Conservation (phyloP, 2,113 vertebrate species). For the Grus americana region DNA sequence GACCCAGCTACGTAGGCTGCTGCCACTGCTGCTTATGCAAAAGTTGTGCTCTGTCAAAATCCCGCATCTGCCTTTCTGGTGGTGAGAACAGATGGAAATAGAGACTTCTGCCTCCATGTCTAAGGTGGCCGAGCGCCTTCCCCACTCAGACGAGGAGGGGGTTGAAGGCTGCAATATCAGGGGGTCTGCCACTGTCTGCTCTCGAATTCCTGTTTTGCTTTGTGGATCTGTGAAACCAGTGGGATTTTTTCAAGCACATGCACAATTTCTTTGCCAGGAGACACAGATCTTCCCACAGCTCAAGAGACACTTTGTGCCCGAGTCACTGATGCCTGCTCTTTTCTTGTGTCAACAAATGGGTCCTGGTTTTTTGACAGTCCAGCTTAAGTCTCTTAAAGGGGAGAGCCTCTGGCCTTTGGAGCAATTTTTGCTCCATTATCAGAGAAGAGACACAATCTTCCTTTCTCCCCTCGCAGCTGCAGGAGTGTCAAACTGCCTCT, state of each 20-base stretch:
- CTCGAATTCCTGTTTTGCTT: neutral
- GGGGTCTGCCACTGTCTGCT: neutral
- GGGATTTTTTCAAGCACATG: fast-evolving
- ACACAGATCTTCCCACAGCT: neutral
- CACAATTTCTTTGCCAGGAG: neutral
- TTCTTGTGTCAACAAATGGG: neutral
- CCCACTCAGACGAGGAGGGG: neutral
- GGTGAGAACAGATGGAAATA: neutral
- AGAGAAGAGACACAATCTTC: neutral
- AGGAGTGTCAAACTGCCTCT: neutral
- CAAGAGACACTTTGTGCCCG: neutral
- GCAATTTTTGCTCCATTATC: neutral
- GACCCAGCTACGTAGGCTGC: neutral
- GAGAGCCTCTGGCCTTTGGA: neutral
- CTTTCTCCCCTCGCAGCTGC: neutral
- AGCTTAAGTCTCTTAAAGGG: neutral
- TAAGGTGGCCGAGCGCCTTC: fast-evolving
- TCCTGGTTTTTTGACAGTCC: neutral
- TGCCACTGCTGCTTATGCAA: neutral
- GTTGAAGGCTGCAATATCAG: neutral
- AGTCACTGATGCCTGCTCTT: neutral
- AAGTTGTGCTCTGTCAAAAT: fast-evolving
- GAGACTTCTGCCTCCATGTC: neutral
- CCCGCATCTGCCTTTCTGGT: neutral
- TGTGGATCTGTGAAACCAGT: neutral